Base-by-base conservation (phyloP, 2,113 vertebrate genomes). In the Gadus macrocephalus region DNA sequence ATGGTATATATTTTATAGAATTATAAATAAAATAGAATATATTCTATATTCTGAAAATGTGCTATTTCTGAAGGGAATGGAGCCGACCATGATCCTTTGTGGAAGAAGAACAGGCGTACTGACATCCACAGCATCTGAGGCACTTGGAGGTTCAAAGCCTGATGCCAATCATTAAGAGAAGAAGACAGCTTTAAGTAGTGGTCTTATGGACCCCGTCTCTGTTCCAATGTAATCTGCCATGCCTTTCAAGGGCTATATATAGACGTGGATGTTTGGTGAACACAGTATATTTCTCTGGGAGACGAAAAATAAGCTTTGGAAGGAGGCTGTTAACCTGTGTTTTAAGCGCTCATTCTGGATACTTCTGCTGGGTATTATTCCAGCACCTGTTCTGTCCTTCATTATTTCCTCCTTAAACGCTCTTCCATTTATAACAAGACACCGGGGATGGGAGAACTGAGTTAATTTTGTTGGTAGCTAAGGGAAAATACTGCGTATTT, bases 191-290 rank as follows among this genome's bases (percentile, higher is more conserved):
- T 74, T 64, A 63, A 67, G 73, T 81, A 6, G 68, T 73, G 65
- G 79, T 79, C 69, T 89, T 88, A 87, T 78, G 78, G 64, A 74
- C 81, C 83, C 88, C 85, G 84, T 79, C 60, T 17, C 3, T 4
- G 11, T 3, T 61, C n/a, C 72, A 17, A 77, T 82, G 78, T 86
- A 90, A 90, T 88, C 86, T 86, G 83, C 77, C 25, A 74, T 81
- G 74, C 74, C 72, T 84, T 88, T 70, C 69, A 80, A 80, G 77
- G 71, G 67, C 85, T 91, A 86, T 88, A 87, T 90, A 90, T 89
- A 91, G 88, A 87, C 78, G 12, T 49, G 73, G 67, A 66, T 84
- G 83, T 89, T 91, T 89, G 86, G 81, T 66, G 81, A 87, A 80
- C 77, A 83, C 79, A 81, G 75, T 79, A 88, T 91, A 86, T 88